Evolutionary conservation across 2,113 vertebrate species (phyloP), one percentile per base, ranked within the genome.

Genomic region (Chascanopsetta lugubris): DNA sequence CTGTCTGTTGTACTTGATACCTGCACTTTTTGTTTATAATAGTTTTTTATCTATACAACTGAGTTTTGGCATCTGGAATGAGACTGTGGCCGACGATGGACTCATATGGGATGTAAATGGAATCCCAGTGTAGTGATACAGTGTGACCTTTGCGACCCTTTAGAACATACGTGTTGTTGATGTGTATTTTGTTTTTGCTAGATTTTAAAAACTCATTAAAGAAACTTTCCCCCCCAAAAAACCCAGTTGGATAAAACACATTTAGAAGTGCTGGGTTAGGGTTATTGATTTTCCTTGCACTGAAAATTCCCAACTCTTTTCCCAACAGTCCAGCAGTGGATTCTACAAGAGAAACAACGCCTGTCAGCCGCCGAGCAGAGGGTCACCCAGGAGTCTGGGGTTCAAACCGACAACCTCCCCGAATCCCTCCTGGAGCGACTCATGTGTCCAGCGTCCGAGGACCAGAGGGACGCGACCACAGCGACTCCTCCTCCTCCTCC

Each of bases 241-340:
- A 8, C 26, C 2, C 21, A 8, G 1, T 18, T 10, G 1, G 34
- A 57, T 13, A 58, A 29, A 26, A 8, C 10, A 5, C 15, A 0
- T 53, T 24, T 27, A 0, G 1, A 5, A 13, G 4, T 8, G 45
- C 7, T 9, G 42, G 60, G 8, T 46, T 5, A 20, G 26, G 4
- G 13, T 26, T n/a, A n/a, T n/a, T n/a, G n/a, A n/a, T n/a, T 50
- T 56, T 54, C 11, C 2, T 45, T 6, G 2, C 20, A 6, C 18
- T 66, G 6, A 69, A 57, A 8, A 29, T 21, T 1, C 6, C 5
- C 3, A 0, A 49, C 42, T 69, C 18, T 91, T 78, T 79, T 25
- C 12, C 86, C 90, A 73, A 56, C 85, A 99, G 97, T 96, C 77
- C 90, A 94, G 64, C 93, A 93, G 89, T 94, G 94, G 94, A 92